phyloP scores from a whole-genome alignment of 2,113 vertebrate species.

The Corythornis madagascariensis region DNA sequence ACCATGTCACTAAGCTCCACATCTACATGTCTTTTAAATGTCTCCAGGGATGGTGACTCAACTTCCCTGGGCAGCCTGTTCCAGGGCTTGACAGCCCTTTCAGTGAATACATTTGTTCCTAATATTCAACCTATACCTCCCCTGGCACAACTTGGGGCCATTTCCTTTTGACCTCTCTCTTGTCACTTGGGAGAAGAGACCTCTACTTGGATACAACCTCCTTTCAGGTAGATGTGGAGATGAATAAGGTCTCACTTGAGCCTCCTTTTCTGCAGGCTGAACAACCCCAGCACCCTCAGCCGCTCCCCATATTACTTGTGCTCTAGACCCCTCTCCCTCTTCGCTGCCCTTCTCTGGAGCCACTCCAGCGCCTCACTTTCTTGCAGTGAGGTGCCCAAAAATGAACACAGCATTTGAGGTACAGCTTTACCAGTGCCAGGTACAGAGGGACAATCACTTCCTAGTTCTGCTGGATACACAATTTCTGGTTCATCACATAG shows the following conservation, averaged over 20 bases:
- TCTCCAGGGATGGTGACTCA: not conserved
- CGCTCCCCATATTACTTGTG: not conserved
- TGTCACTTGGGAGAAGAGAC: not conserved
- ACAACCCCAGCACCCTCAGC: not conserved
- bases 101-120: not conserved
- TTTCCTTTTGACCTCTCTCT: not conserved
- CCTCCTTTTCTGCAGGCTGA: not conserved
- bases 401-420: not conserved
- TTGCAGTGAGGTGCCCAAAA: not conserved
- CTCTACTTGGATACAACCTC: no score
- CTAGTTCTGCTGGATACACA: not conserved
- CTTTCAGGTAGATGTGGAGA: no score
- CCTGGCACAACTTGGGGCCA: not conserved
- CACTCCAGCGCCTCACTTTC: not conserved
- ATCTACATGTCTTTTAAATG: not conserved
- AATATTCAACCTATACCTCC: not conserved
- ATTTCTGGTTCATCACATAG: not conserved
- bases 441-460: not conserved
- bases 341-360: not conserved
- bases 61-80: not conserved
- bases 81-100: not conserved
- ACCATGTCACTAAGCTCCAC: not conserved
- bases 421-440: rapidly evolving
- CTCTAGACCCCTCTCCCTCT: not conserved
- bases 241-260: not conserved